Percentiles rank a stretch among this genome's conserved stretches.
These are phyloP conservation scores for Xiphias gladius DNA, from an alignment of 2,113 vertebrate species.

Conservation along the genomic window DNA sequence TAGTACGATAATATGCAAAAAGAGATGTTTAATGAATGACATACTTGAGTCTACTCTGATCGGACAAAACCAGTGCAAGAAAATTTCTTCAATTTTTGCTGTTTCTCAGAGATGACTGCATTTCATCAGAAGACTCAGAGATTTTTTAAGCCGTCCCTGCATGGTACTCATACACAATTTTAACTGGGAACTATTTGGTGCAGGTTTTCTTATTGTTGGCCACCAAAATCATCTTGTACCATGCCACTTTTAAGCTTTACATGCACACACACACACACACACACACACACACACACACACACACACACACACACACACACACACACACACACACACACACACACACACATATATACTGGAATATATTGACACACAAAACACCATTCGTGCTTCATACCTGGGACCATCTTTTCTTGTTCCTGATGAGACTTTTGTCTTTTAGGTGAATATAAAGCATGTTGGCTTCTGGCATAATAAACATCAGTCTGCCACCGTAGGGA, in stretches of 20 bases:
- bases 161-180: neutral
- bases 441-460: constrained; percentile 86
- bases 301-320: too few species aligned
- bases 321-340: too few species aligned
- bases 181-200: neutral
- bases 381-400: constrained; percentile 74
- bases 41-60: too few species aligned
- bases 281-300: too few species aligned
- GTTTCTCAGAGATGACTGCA: neutral
- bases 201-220: neutral
- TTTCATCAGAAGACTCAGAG: neutral
- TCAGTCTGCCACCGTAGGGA: constrained; percentile 85
- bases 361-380: neutral
- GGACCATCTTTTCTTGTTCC: constrained; percentile 89
- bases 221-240: neutral
- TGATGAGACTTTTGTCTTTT: constrained; percentile 85
- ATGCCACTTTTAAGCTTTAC: neutral
- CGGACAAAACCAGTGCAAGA: too few species aligned
- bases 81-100: neutral
- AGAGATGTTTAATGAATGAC: neutral
- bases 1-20: neutral
- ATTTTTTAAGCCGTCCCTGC: neutral
- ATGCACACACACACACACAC: too few species aligned
- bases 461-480: constrained; percentile 84
- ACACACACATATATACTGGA: neutral